Conservation (phyloP, 2,888 invertebrate species). For the Agonopterix subpropinquella region DNA sequence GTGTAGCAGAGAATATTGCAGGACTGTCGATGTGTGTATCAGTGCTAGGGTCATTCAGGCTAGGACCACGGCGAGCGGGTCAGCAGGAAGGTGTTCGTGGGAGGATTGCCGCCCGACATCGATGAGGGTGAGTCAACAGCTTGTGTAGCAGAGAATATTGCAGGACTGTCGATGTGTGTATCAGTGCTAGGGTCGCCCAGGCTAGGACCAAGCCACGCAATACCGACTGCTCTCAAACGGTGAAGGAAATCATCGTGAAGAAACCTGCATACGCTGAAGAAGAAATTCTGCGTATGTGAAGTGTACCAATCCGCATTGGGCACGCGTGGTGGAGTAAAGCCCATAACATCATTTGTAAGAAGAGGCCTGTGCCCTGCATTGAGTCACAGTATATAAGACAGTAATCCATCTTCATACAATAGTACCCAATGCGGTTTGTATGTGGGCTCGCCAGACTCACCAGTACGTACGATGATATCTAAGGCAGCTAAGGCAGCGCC, state of each 20-base stretch:
- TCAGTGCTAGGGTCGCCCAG: slow-evolving; percentile 83
- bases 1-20: slow-evolving; percentile 27
- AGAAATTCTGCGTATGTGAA: neutral
- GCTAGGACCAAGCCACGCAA: slow-evolving; percentile 80
- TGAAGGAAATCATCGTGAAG: neutral
- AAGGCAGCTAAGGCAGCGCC: too few relatives aligned
- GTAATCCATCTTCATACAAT: too few relatives aligned
- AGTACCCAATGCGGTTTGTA: too few relatives aligned
- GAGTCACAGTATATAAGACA: too few relatives aligned
- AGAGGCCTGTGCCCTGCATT: too few relatives aligned
- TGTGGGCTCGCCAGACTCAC: too few relatives aligned
- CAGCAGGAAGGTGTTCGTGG: slow-evolving; percentile 98
- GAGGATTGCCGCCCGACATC: slow-evolving; percentile 98
- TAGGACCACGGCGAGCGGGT: slow-evolving; percentile 91
- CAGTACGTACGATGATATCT: too few relatives aligned
- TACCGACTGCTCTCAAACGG: neutral
- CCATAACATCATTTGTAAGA: too few relatives aligned
- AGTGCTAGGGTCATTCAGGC: slow-evolving; percentile 85
- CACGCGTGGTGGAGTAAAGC: too few relatives aligned
- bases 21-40: slow-evolving; percentile 74
- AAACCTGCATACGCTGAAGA: neutral
- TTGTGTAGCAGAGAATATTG: too few relatives aligned
- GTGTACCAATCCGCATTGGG: neutral
- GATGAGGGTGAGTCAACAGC: slow-evolving; percentile 91
- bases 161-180: slow-evolving; percentile 73